phyloP scores from a whole-genome alignment of 2,113 vertebrate genomes.

The Etheostoma cragini region DNA sequence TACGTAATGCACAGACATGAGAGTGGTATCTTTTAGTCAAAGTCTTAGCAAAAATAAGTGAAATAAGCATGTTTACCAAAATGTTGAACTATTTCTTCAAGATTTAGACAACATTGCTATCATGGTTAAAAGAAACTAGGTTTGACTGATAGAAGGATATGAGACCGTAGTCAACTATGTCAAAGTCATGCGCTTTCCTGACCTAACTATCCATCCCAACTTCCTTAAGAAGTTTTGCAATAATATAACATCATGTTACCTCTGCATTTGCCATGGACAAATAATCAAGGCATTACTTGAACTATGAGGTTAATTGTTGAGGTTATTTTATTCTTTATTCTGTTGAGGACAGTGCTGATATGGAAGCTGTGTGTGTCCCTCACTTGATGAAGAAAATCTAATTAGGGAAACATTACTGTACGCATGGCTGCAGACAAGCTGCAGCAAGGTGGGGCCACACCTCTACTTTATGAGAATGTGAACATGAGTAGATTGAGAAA shows the following conservation, averaged over 20 bases:
- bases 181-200: not conserved
- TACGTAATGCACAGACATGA: not conserved
- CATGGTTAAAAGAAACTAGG: slow-evolving; percentile 11
- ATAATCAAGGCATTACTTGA: not conserved
- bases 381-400: slow-evolving; percentile 36
- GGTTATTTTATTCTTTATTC: not conserved
- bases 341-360: not conserved
- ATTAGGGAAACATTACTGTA: slow-evolving; percentile 43
- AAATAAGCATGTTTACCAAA: no score
- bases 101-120: not conserved
- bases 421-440: slow-evolving; percentile 62
- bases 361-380: not conserved
- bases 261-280: not conserved
- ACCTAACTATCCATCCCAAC: not conserved
- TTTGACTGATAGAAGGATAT: not conserved
- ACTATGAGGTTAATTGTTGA: not conserved
- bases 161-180: not conserved
- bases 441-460: slow-evolving; percentile 69
- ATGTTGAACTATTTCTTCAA: no score
- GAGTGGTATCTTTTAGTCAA: not conserved
- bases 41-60: no score
- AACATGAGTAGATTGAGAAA: slow-evolving; percentile 65
- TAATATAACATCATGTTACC: not conserved
- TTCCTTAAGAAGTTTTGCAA: not conserved
- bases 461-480: slow-evolving; percentile 64